Base-by-base conservation (phyloP, 2,797 vertebrate species). In the Prunella strophiata region DNA sequence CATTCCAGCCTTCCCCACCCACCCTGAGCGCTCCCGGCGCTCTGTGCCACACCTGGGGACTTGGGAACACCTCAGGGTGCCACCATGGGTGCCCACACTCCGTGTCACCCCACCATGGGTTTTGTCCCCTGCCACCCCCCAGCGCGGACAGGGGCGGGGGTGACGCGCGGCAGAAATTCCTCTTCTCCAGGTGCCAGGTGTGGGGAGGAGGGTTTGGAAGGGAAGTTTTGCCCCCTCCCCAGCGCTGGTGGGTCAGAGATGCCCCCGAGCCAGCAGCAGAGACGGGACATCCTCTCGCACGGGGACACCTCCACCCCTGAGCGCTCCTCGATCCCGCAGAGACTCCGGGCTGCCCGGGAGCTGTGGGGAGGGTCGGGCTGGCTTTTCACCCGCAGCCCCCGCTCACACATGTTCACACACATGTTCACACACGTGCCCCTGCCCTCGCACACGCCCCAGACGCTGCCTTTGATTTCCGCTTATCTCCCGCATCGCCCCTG, bases 71-170 rank as follows among this genome's bases (percentile, higher is more conserved):
- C 50, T 20, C 6, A 1, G 68, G 74, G 51, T 70, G 70, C 34
- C 70, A 29, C 27, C 57, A 10, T 7, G 61, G 29, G 32, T 45
- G 50, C 42, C 23, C 48, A 2, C n/a, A 0, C 26, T 9, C 29
- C 2, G 40, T 9, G 14, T 14, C 63, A 42, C 38, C 48, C 26
- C 2, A 0, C 3, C 38, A 0, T 3, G 1, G 16, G 5, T 1
- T 54, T 14, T 30, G 5, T 1, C 22, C 36, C n/a, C 20, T 10
- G 3, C 2, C 29, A 29, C 7, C 4, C 27, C 47, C 2, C 1
- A 8, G 47, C 32, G 22, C 70, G 48, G 72, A n/a, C 4, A 4
- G 10, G 32, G 25, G 6, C 1, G 5, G 38, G 51, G 52, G 34
- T 0, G 27, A 85, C 34, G 34, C 2, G 0, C 38, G 9, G 42